phyloP scores from a whole-genome alignment of 2,797 vertebrate genomes.

The Poecilia velifera region DNA sequence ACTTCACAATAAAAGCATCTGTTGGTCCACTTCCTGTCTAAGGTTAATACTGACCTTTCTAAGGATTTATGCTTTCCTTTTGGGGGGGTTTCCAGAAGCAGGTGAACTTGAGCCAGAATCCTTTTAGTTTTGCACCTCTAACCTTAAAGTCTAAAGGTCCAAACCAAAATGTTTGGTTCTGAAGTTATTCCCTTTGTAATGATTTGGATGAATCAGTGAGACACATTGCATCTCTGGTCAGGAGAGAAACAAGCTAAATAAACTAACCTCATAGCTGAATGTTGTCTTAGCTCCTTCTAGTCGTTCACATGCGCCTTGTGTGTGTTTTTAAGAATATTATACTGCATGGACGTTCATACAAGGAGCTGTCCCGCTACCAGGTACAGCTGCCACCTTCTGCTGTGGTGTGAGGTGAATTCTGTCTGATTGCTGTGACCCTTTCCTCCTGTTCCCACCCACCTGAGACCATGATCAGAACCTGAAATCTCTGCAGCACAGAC shows the following conservation, averaged over 20 bases:
- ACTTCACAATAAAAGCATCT: conserved; percentile 1
- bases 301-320: neutral
- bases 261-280: neutral
- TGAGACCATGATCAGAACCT: neutral
- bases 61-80: too few species aligned
- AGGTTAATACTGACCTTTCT: neutral
- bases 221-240: neutral
- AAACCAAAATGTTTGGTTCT: too few species aligned
- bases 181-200: neutral
- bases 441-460: neutral
- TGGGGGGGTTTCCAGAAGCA: neutral
- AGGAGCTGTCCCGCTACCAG: conserved; percentile 85
- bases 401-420: neutral
- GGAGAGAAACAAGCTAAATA: neutral
- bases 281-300: neutral
- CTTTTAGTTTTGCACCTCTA: neutral
- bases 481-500: neutral
- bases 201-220: neutral
- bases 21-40: neutral
- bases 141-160: too few species aligned
- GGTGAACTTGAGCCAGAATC: neutral
- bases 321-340: conserved; percentile 40
- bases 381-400: conserved; percentile 67
- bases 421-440: neutral
- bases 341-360: conserved; percentile 88